Conservation (phyloP, 1,140 invertebrate genomes). For the Drosophila miranda region DNA sequence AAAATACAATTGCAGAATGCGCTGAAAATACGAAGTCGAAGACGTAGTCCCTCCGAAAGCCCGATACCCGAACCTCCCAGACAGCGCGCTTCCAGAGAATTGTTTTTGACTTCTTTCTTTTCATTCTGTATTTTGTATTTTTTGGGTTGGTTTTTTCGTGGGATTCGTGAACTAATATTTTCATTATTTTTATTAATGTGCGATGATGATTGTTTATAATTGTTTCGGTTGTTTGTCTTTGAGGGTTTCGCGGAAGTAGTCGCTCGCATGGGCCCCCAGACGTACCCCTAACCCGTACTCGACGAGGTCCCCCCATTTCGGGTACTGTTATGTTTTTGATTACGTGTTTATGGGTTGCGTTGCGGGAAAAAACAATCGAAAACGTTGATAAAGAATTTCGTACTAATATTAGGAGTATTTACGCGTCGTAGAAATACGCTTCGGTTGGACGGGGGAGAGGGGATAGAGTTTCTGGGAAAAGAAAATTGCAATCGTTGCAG, state of each 20-base stretch:
- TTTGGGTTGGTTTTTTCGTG: neutral
- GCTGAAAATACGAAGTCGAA: conserved; percentile 48
- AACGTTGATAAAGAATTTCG: conserved; percentile 53
- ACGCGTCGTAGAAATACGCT: conserved; percentile 29
- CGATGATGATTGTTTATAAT: conserved; percentile 40
- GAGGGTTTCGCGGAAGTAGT: conserved; percentile 56
- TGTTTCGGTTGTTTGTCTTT: conserved; percentile 20
- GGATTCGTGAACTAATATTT: conserved; percentile 30
- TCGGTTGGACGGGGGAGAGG: neutral
- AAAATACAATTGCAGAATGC: conserved; percentile 39
- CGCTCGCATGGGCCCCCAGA: neutral
- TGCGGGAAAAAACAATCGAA: conserved; percentile 39
- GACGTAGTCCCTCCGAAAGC: conserved; percentile 17
- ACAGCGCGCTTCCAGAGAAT: conserved; percentile 44
- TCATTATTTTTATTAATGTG: conserved; percentile 50
- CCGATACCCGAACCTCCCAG: conserved; percentile 48
- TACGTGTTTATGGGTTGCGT: conserved; percentile 32
- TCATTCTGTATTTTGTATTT: neutral
- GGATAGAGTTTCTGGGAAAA: neutral
- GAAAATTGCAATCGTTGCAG: conserved; percentile 20
- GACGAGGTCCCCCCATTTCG: neutral
- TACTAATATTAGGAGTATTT: conserved; percentile 12
- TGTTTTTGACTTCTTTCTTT: conserved; percentile 37
- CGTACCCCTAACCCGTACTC: no score
- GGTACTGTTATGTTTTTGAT: conserved; percentile 20